phyloP scores from a whole-genome alignment of 1,140 invertebrate species.

The Drosophila punjabiensis region DNA sequence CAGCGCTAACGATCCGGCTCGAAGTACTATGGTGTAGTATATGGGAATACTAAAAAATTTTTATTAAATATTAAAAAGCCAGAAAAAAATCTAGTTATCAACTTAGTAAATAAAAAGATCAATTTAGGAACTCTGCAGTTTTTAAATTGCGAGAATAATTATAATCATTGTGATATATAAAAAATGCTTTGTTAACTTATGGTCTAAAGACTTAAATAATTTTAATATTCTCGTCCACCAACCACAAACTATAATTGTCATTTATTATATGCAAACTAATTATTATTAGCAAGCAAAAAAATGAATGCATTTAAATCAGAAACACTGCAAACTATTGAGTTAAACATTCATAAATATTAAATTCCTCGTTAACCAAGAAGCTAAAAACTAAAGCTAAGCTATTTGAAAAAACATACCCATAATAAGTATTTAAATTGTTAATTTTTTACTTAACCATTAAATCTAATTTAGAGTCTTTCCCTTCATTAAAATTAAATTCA shows the following conservation, averaged over 20 bases:
- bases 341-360: neutral
- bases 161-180: neutral
- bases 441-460: neutral
- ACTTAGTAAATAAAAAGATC: neutral
- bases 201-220: neutral
- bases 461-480: neutral
- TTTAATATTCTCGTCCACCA: neutral
- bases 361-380: neutral
- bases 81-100: neutral
- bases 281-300: neutral
- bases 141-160: neutral
- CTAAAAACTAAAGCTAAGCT: neutral
- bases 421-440: neutral
- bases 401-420: neutral
- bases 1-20: slow-evolving; percentile 62
- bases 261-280: neutral
- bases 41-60: neutral
- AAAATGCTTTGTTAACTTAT: too few relatives aligned
- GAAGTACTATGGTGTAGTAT: slow-evolving; percentile 18
- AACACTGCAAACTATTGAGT: too few relatives aligned
- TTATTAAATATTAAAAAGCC: slow-evolving; percentile 1
- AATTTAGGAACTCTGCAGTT: neutral
- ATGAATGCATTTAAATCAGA: neutral
- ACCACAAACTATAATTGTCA: neutral
- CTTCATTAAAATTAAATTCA: neutral